Evolutionary conservation across 2,888 invertebrate genomes (phyloP), one percentile per base, ranked within the genome.

Genomic region (Drosophila pseudotakahashii): DNA sequence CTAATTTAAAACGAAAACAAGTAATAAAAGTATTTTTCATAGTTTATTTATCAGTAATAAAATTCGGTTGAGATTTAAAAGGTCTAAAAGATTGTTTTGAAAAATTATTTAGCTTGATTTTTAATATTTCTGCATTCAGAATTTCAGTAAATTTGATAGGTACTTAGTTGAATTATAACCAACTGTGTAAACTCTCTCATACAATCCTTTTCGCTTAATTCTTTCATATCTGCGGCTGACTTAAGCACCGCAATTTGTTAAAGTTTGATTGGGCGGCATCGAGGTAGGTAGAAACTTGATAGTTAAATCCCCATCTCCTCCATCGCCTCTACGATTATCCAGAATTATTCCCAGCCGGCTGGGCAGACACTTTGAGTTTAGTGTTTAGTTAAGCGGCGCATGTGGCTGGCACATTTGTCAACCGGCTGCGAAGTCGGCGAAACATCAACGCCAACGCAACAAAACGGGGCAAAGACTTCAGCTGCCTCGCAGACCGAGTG

Each of bases 361-460:
- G 36, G 76, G 70, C 83, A 75, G 66, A 78, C 84, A 81, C 87
- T 77, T 75, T 82, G 67, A 76, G 81, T 75, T 82, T 68, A 76
- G 81, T 76, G 81, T 75, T 82, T 68, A 76, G 81, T 76, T 79
- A 76, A 87, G 63, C 78, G 78, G 82, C 78, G 88, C 85, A 88
- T 83, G 86, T 72, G 88, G 78, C 73, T 69, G 77, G 73, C 47
- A 68, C 83, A 88, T 83, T 83, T 83, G 88, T 88, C 83, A 83
- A 85, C 54, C 77, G 75, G 83, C 75, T 73, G 85, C 81, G 19
- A 34, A 54, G 87, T 83, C 81, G 84, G 87, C 82, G 76, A 66
- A 66, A 66, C 66, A 67, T 66, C 66, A 66, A 87, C 88, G 73
- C 77, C 79, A 77, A 87, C 87, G 85, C 83, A 72, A 32, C 53